Evolutionary conservation across 2,888 invertebrate species (phyloP), one percentile per base, ranked within the genome.

Genomic region (Andrena haemorrhoa): DNA sequence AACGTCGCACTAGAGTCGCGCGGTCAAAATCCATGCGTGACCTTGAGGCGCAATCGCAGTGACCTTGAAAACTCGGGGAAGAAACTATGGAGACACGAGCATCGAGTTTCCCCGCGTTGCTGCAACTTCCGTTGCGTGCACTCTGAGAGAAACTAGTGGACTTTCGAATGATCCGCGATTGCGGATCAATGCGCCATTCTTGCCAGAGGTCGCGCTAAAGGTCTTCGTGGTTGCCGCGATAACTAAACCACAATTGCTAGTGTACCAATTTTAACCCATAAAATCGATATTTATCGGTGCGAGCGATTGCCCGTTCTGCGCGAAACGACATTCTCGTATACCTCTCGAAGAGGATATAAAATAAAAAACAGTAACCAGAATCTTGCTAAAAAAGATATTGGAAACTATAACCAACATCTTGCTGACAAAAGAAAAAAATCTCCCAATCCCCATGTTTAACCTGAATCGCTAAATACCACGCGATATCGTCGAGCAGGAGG

Each of bases 171-270:
- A 68, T 69, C 71, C 23, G 47, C 16, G 66, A 72, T 66, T 56
- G 41, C 35, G 58, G 63, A 75, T 75, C 80, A 75, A 80, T 75
- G 80, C 71, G 71, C 64, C 20, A 60, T 53, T 68, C 20, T 61
- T 68, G 20, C 41, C 77, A 81, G 70, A 77, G 81, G 81, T 76
- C 77, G 69, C 65, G 65, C 53, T 69, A 79, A 78, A 82, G 82
- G 71, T 82, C 69, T 82, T 71, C 70, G 65, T 64, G 71, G 53
- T 66, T 53, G 58, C 56, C 76, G 66, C 51, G 69, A 23, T 58
- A 26, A 68, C 26, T 12, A 65, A 71, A 23, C 64, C 31, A 51
- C 61, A 63, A 51, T 63, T 23, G 8, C 33, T n/a, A 5, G 31
- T 20, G 49, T 69, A 69, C 49, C 31, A 56, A 16, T 23, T 35